Conservation (phyloP, 1,140 invertebrate genomes). For the Macrocentrus cingulum region DNA sequence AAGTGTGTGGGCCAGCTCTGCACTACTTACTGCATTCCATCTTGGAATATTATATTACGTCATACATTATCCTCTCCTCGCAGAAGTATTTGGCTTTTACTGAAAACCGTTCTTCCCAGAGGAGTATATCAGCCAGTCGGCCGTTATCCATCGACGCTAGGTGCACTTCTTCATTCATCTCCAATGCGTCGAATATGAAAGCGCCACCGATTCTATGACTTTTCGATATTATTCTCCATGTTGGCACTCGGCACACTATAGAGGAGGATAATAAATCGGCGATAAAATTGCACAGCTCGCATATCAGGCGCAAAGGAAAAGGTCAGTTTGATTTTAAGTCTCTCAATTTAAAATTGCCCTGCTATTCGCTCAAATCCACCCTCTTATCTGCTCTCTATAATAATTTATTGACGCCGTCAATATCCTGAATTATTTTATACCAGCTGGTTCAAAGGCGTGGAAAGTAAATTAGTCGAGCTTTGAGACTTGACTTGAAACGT, state of each 20-base stretch:
- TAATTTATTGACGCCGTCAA: too few relatives aligned
- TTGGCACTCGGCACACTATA: not conserved
- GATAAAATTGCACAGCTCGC: too few relatives aligned
- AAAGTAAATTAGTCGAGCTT: too few relatives aligned
- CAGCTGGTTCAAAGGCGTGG: too few relatives aligned
- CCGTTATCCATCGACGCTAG: conserved; percentile 13
- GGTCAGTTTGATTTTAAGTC: too few relatives aligned
- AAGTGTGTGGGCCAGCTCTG: conserved; percentile 8
- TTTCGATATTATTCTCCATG: not conserved
- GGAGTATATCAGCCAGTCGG: conserved; percentile 22
- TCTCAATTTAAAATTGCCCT: too few relatives aligned
- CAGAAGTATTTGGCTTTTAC: conserved; percentile 7
- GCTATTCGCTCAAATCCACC: too few relatives aligned
- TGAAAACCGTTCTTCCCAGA: conserved; percentile 1
- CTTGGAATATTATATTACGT: conserved; percentile 47
- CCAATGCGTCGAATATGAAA: conserved; percentile 5
- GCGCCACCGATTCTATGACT: not conserved
- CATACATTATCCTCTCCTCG: conserved; percentile 36
- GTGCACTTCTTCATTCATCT: conserved; percentile 20
- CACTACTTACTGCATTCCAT: conserved; percentile 30
- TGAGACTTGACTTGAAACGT: too few relatives aligned
- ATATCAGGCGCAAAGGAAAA: too few relatives aligned
- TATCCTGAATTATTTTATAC: too few relatives aligned
- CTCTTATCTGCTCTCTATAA: too few relatives aligned
- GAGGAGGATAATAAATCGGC: too few relatives aligned